These are phyloP conservation scores for Lasioglossum baleicum DNA, from an alignment of 1,140 invertebrate genomes.

Conservation along the genomic window DNA sequence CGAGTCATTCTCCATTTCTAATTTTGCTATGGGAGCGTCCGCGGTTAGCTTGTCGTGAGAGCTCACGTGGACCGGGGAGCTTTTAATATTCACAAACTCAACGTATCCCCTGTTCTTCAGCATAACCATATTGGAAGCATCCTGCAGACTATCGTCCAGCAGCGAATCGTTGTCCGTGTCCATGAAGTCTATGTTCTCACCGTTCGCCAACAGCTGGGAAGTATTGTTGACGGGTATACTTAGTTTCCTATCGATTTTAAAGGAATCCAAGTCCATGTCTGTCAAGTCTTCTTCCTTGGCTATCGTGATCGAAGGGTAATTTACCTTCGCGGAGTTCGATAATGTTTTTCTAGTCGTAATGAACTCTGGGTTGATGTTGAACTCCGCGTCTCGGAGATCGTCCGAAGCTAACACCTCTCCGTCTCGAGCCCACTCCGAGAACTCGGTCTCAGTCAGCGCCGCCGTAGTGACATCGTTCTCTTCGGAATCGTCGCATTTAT, in stretches of 20 bases:
- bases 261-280: constrained; percentile 69
- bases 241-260: constrained; percentile 68
- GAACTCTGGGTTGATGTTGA: constrained; percentile 81
- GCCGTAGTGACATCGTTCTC: constrained; percentile 84
- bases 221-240: constrained; percentile 72
- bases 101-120: constrained; percentile 85
- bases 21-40: constrained; percentile 73
- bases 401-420: constrained; percentile 85
- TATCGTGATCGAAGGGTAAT: constrained; percentile 62
- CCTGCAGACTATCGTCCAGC: constrained; percentile 81
- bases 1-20: constrained; percentile 72
- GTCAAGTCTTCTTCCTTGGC: constrained; percentile 74
- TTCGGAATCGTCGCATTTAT: constrained; percentile 76
- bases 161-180: constrained; percentile 85
- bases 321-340: neutral
- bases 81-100: constrained; percentile 83
- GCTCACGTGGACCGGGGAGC: neutral
- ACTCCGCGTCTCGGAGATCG: constrained; percentile 85
- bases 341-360: constrained; percentile 76
- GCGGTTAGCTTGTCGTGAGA: constrained; percentile 10
- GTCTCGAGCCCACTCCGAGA: constrained; percentile 91
- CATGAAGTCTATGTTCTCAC: constrained; percentile 86
- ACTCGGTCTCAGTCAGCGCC: constrained; percentile 89
- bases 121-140: constrained; percentile 78
- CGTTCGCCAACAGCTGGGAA: constrained; percentile 75